Evolutionary conservation across 2,797 vertebrate genomes (phyloP).

Genomic region (Kryptolebias ocellatus): DNA sequence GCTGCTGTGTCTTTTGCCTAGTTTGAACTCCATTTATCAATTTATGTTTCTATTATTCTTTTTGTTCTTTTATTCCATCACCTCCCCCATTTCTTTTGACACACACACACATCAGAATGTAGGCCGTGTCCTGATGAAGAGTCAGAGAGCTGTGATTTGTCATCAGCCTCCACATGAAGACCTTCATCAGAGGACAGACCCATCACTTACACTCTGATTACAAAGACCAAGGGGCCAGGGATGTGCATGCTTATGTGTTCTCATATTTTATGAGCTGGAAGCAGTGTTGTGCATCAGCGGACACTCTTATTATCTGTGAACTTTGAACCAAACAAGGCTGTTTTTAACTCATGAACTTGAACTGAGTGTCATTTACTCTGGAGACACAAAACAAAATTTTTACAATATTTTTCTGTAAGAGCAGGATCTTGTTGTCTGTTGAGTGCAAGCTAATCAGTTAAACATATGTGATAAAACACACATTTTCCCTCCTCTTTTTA

Average conservation of each 20-base stretch:
- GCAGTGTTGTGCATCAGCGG: neutral
- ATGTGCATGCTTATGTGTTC: slow-evolving; percentile 8
- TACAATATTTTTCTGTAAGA: no score
- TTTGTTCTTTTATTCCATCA: neutral
- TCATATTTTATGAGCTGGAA: slow-evolving; percentile 15
- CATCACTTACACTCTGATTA: slow-evolving; percentile 69
- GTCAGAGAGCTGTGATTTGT: slow-evolving; percentile 71
- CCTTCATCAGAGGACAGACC: slow-evolving; percentile 75
- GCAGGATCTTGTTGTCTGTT: neutral
- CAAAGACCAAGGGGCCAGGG: slow-evolving; percentile 46
- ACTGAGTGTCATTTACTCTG: neutral
- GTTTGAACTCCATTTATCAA: slow-evolving; percentile 5
- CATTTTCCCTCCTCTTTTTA: neutral
- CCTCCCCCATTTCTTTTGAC: neutral
- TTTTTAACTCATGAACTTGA: slow-evolving; percentile 5
- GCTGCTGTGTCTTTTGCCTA: slow-evolving; percentile 1
- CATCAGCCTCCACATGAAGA: slow-evolving; percentile 72
- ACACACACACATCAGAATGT: slow-evolving; percentile 41
- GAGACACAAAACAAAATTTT: neutral
- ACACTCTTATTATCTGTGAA: slow-evolving; percentile 16
- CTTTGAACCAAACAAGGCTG: slow-evolving; percentile 3
- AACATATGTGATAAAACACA: neutral
- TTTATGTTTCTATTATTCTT: slow-evolving; percentile 5
- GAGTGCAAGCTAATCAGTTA: neutral
- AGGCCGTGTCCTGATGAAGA: slow-evolving; percentile 60